Conservation (phyloP, 1,140 invertebrate genomes). For the Cotesia vestalis region DNA sequence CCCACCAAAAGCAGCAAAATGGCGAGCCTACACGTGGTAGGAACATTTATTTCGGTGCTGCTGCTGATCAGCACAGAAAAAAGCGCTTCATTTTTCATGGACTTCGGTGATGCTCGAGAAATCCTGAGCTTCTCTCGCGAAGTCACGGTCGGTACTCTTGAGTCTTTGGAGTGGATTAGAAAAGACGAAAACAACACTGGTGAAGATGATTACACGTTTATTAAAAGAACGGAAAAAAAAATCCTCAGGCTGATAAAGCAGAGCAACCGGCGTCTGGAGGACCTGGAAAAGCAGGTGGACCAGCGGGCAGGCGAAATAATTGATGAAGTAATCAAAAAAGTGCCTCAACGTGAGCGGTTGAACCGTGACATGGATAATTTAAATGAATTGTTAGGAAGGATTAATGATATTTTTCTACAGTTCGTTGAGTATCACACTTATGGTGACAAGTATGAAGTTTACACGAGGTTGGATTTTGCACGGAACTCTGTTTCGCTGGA, state of each 20-base stretch:
- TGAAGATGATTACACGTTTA: conserved; percentile 69
- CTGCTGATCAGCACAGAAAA: background rate
- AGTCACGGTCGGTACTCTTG: conserved; percentile 68
- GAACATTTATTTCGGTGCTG: too few species aligned
- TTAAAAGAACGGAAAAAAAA: conserved; percentile 67
- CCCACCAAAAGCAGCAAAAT: too few species aligned
- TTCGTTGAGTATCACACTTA: conserved; percentile 68
- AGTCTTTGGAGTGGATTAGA: conserved; percentile 71
- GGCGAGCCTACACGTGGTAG: too few species aligned
- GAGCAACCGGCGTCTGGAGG: conserved; percentile 62
- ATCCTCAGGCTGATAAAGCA: conserved; percentile 64
- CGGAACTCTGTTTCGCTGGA: conserved; percentile 72
- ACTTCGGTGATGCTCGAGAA: conserved; percentile 70
- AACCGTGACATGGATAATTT: conserved; percentile 70
- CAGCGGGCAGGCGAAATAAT: conserved; percentile 44
- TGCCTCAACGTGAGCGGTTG: conserved; percentile 64
- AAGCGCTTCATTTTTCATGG: conserved; percentile 31
- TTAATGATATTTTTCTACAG: conserved; percentile 67
- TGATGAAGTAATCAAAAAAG: conserved; percentile 50
- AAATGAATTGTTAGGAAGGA: conserved; percentile 67
- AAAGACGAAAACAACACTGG: conserved; percentile 53
- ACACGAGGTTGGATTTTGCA: conserved; percentile 76
- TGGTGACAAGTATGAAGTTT: conserved; percentile 67
- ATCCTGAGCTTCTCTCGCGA: conserved; percentile 71
- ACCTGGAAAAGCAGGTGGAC: conserved; percentile 45